Evolutionary conservation across 2,888 invertebrate genomes (phyloP).

Genomic region (Orchesella flavescens): DNA sequence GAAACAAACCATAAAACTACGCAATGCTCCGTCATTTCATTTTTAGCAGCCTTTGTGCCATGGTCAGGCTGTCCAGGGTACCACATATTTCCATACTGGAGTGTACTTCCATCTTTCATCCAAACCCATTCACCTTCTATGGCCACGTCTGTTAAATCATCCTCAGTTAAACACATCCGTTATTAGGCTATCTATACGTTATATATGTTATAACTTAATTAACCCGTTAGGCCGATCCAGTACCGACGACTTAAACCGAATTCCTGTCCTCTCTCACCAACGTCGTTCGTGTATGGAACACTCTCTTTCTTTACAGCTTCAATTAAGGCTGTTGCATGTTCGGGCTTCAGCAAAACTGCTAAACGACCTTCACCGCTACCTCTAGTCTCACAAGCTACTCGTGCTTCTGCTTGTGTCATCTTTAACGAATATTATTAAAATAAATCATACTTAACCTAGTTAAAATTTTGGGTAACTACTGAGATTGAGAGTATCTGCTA

Average conservation of each 20-base stretch:
- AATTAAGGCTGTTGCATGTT: background rate
- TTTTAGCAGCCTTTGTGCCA: background rate
- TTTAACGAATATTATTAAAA: background rate
- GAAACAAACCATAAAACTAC: background rate
- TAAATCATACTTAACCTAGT: background rate
- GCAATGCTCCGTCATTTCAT: background rate
- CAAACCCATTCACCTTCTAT: slow-evolving; percentile 25
- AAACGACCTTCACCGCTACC: background rate
- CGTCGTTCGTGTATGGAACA: slow-evolving; percentile 1
- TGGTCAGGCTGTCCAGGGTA: slow-evolving; percentile 6
- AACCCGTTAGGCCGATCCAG: slow-evolving; percentile 61
- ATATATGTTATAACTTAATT: no score
- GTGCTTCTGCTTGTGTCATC: slow-evolving; percentile 3
- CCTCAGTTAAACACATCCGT: no score
- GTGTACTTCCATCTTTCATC: background rate
- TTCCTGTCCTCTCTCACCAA: slow-evolving; percentile 7
- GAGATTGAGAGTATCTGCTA: no score
- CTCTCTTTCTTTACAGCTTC: slow-evolving; percentile 1
- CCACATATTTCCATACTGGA: slow-evolving; percentile 2
- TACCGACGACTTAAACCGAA: slow-evolving; percentile 55
- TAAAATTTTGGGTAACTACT: no score
- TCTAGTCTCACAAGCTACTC: background rate
- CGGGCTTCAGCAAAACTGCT: background rate
- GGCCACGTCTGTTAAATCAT: slow-evolving; percentile 12
- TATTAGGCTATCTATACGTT: no score